Percentiles rank a stretch among this genome's conserved stretches.
phyloP scores from a whole-genome alignment of 2,113 vertebrate genomes.

The Poicephalus meyeri region DNA sequence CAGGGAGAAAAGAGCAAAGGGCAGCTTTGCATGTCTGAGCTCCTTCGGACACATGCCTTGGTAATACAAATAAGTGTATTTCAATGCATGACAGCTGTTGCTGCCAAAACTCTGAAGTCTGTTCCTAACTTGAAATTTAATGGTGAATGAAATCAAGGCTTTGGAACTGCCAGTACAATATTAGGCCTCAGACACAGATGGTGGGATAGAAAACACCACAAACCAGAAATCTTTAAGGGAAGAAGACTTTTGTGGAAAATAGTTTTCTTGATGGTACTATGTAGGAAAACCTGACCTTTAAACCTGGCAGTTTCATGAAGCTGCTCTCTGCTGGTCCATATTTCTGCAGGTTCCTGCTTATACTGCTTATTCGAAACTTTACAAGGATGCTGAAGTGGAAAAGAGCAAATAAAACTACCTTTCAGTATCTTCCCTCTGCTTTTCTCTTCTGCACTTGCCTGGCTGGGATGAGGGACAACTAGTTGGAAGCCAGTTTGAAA shows the following conservation, averaged over 20 bases:
- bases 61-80: constrained; percentile 30
- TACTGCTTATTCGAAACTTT: not conserved
- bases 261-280: not conserved
- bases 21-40: not conserved
- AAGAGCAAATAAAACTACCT: not conserved
- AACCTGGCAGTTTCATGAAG: not conserved
- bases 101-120: not conserved
- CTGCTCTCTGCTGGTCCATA: not conserved
- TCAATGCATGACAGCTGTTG: constrained; percentile 16
- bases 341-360: not conserved
- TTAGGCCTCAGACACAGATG: not conserved
- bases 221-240: not conserved
- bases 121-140: constrained; percentile 29
- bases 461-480: not conserved
- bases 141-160: constrained; percentile 16
- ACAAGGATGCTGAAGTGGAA: not conserved
- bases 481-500: not conserved
- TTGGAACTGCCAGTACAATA: not conserved
- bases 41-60: not conserved
- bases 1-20: not conserved
- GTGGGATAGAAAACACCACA: not conserved
- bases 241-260: not conserved
- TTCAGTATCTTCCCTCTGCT: not conserved
- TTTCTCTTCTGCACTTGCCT: not conserved
- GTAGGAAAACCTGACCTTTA: not conserved